phyloP scores from a whole-genome alignment of 2,113 vertebrate species.

The Machaerirhynchus nigripectus region DNA sequence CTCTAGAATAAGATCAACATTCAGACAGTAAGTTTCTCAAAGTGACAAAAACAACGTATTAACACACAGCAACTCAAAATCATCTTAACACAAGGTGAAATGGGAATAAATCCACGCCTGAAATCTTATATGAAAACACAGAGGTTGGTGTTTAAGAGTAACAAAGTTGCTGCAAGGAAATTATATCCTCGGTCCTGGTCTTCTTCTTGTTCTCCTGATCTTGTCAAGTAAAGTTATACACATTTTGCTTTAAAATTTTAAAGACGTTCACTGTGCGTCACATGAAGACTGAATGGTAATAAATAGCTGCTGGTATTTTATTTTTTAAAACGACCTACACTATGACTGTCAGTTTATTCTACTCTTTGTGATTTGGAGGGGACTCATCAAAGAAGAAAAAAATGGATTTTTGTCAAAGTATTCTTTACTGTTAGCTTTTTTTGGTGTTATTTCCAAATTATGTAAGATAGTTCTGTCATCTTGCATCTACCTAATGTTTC shows the following conservation, averaged over 20 bases:
- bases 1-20: neutral
- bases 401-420: neutral
- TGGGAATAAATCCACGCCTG: neutral
- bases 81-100: neutral
- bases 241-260: neutral
- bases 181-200: neutral
- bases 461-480: neutral
- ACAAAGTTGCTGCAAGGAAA: neutral
- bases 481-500: neutral
- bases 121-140: neutral
- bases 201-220: neutral
- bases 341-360: neutral
- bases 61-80: neutral
- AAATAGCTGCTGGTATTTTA: neutral
- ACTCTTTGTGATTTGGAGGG: neutral
- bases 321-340: neutral
- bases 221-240: neutral
- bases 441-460: neutral
- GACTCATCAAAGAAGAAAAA: neutral
- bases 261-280: neutral
- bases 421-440: neutral
- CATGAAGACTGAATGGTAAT: neutral
- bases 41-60: neutral
- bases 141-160: neutral
- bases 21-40: neutral